Conservation (phyloP, 2,888 invertebrate genomes). For the Mantis religiosa region DNA sequence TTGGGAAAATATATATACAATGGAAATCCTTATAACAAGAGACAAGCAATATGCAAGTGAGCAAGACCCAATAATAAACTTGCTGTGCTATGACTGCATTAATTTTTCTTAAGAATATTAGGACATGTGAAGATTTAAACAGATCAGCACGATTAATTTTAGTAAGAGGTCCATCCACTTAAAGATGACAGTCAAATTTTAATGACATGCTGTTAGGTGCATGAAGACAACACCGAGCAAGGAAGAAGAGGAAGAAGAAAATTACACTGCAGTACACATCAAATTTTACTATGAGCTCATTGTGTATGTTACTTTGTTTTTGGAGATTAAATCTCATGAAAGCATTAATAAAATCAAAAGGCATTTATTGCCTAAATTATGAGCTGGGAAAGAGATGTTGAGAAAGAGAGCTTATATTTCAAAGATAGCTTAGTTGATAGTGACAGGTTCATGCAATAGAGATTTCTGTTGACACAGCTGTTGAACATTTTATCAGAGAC, state of each 20-base stretch:
- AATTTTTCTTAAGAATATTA: background rate
- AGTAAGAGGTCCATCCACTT: background rate
- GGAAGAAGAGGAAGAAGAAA: conserved; percentile 18
- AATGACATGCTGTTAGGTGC: background rate
- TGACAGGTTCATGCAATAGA: background rate
- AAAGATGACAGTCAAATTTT: background rate
- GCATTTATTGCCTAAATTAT: background rate
- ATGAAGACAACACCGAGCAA: background rate
- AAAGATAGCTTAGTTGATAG: background rate
- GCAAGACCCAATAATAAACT: conserved; percentile 24
- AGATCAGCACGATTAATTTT: background rate
- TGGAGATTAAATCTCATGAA: background rate
- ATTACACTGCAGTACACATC: background rate
- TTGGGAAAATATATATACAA: background rate
- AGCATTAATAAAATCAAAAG: background rate
- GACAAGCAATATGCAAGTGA: conserved; percentile 29
- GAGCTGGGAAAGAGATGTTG: background rate
- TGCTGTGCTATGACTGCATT: background rate
- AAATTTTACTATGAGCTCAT: background rate
- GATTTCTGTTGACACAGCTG: background rate
- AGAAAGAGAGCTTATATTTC: background rate
- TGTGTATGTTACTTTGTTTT: background rate
- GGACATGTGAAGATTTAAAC: background rate
- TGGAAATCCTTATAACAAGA: conserved; percentile 19
- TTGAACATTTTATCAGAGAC: background rate